Evolutionary conservation across 2,797 vertebrate species (phyloP), one percentile per base, ranked within the genome.

Genomic region (Melanitta fusca): DNA sequence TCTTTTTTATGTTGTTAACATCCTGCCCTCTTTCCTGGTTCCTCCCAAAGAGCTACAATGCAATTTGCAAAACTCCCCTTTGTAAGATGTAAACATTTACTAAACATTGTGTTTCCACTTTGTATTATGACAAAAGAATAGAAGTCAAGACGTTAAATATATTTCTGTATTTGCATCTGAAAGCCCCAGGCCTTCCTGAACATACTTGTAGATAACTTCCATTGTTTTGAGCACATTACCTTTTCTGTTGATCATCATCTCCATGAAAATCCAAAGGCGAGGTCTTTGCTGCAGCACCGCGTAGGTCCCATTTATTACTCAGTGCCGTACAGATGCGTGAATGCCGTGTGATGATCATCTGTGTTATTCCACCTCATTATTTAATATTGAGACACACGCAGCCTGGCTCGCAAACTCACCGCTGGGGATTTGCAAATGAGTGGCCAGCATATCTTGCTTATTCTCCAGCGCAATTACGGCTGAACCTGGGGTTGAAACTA

Each of bases 1-100:
- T 97, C 95, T 97, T 97, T 96, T 97, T 96, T 83, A 94, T 96
- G 94, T 96, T 96, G 89, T 95, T 97, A 96, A 95, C 96, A 95
- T 96, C 96, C 97, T 96, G 85, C 95, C 91, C 92, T 96, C 95
- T 92, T 97, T 97, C 97, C 96, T 96, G 93, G 96, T 92, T 96
- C 95, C 95, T 97, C 96, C 96, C 95, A 95, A 91, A 71, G 62
- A 95, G 85, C 92, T 93, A 95, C 95, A 89, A 95, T 95, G 87
- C 78, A 92, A 97, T 95, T 93, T 95, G 94, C 88, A 92, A 93
- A 92, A 95, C 89, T 96, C 93, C 88, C 75, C 80, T 96, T 91
- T 93, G 96, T 85, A 73, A 94, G 88, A 95, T 43, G 92, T 95
- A 96, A 97, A 95, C 88, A 89, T 94, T 93, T 96, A 96, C 95